A percentile compares a stretch with the other conserved stretches of the same genome.
phyloP scores from a whole-genome alignment of 2,888 invertebrate species.

The Zaprionus bogoriensis region DNA sequence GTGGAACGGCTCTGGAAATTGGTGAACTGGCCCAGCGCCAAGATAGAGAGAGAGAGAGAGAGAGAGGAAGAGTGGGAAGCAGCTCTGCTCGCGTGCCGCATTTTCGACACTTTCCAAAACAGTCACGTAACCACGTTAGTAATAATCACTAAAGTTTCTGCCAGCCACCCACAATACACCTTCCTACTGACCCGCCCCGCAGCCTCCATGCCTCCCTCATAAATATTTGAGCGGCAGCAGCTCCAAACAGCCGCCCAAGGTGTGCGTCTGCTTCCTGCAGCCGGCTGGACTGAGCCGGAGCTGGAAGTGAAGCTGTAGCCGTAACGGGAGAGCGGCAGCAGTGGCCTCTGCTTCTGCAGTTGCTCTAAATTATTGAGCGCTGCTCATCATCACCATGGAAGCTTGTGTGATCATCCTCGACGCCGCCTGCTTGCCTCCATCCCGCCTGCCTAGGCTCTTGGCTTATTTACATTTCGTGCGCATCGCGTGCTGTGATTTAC shows the following conservation, averaged over 20 bases:
- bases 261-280: constrained; percentile 23
- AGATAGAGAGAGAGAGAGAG: neutral
- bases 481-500: constrained; percentile 80
- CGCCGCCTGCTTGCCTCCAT: neutral
- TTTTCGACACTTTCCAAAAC: constrained; percentile 81
- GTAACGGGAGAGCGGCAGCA: constrained; percentile 9
- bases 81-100: constrained; percentile 68
- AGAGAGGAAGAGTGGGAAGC: neutral
- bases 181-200: neutral
- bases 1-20: constrained; percentile 30
- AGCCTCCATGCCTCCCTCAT: constrained; percentile 30
- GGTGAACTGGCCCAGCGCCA: constrained; percentile 16
- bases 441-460: constrained; percentile 5
- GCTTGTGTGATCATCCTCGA: constrained; percentile 32
- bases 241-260: constrained; percentile 44
- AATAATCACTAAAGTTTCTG: constrained; percentile 83
- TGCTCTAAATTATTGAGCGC: constrained; percentile 77
- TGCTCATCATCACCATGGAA: constrained; percentile 44
- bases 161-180: constrained; percentile 30
- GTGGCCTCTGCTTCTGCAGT: constrained; percentile 42
- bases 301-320: neutral
- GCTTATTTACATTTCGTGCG: constrained; percentile 80
- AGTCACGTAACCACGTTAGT: constrained; percentile 83
- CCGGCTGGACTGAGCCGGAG: neutral
- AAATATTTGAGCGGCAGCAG: constrained; percentile 63